Conservation (phyloP, 2,113 vertebrate genomes). For the Cisticola juncidis region DNA sequence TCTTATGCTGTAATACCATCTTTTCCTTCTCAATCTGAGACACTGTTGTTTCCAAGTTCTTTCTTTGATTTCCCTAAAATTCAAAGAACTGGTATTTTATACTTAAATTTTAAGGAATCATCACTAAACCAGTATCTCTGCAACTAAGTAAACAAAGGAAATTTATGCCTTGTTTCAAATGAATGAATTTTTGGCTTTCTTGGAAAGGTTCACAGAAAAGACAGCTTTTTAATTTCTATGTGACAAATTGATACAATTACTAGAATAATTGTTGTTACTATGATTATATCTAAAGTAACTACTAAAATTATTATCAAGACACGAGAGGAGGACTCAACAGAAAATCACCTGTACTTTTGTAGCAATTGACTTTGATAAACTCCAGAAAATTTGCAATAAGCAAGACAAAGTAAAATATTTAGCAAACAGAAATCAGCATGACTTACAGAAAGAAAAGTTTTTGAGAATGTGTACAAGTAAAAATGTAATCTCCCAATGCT, state of each 20-base stretch:
- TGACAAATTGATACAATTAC: neutral
- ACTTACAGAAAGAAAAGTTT: neutral
- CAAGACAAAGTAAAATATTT: neutral
- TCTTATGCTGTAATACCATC: slow-evolving; percentile 88
- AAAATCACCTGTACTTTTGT: neutral
- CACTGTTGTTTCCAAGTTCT: slow-evolving; percentile 82
- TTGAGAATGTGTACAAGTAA: neutral
- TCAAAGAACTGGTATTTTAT: neutral
- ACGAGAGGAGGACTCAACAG: neutral
- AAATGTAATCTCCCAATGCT: neutral
- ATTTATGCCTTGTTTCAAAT: neutral
- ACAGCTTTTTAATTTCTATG: neutral
- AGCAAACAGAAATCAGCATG: neutral
- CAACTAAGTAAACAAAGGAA: neutral
- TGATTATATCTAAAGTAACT: neutral
- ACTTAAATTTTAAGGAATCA: neutral
- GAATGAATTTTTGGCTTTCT: neutral
- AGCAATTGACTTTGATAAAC: neutral
- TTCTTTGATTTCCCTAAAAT: slow-evolving; percentile 82
- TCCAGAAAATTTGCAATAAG: neutral
- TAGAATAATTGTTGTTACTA: neutral
- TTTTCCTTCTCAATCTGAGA: slow-evolving; percentile 96
- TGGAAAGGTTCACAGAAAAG: neutral
- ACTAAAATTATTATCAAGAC: neutral
- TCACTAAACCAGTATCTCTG: neutral